Base-by-base conservation (phyloP, 2,888 invertebrate genomes). In the Lordiphosa fenestrarum region DNA sequence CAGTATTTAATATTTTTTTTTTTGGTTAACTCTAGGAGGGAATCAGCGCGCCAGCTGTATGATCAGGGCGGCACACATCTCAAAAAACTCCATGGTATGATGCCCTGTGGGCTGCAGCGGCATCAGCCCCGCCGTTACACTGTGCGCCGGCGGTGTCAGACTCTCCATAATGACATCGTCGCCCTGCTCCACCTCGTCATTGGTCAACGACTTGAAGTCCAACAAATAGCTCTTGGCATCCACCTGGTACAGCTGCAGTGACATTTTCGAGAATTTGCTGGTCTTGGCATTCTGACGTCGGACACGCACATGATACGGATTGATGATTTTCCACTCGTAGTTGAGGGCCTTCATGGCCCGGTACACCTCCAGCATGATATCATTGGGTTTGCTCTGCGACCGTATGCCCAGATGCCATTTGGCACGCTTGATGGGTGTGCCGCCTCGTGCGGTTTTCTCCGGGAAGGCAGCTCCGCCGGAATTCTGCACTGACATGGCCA, bases 311-410 rank as follows among this genome's bases (percentile, higher is more conserved):
- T 98, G 98, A 88, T 94, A 99, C 0, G 98, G 96, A 90, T 98
- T 99, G 70, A 99, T 96, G 48, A 98, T 95, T 90, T 98, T 99
- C 99, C 99, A 99, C 90, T 99, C 98, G 90, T 98, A 99, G 90
- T 97, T 96, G 6, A 99, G 92, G 1, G 96, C 95, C 90, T 98
- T 98, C 99, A 99, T 99, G 0, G 99, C 99, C 69, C 98, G 93
- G 90, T 98, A 99, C 0, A 99, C 99, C 90, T 99, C 99, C 89
- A 98, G 95, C 99, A 99, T 99, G 53, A 99, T 99, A 89, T 99
- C 99, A 88, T 97, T 97, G 0, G 99, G 99, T 88, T 98, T 98
- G 88, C 98, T 98, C 89, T 99, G 99, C 4, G 99, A 99, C 53
- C 99, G 92, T 82, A 99, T 99, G 54, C 98, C 99, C 76, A 99